Conservation (phyloP, 2,113 vertebrate genomes). For the Saimiri boliviensis region DNA sequence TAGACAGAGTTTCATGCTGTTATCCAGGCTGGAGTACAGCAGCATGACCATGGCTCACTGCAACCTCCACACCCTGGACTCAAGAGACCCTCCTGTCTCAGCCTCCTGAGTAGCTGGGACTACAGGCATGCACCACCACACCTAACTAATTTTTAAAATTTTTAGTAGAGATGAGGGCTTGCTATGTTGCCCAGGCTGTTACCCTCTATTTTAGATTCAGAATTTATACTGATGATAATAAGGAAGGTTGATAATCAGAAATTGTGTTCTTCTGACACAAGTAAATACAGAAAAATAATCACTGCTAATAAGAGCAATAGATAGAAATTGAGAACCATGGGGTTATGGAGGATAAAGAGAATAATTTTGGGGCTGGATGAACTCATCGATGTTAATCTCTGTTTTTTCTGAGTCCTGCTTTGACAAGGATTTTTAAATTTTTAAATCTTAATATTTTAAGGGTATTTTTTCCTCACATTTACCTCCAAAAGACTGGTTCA, state of each 20-base stretch:
- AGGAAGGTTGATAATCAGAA: conserved; percentile 17
- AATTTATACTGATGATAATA: conserved; percentile 48
- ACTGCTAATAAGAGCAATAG: neutral
- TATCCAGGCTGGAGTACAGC: too few species aligned
- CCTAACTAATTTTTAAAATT: too few species aligned
- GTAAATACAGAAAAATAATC: neutral
- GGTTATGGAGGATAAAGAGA: neutral
- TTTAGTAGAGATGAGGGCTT: too few species aligned
- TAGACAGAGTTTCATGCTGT: too few species aligned
- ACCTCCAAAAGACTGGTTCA: neutral
- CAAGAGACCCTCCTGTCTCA: too few species aligned
- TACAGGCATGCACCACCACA: rapidly evolving
- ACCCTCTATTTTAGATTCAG: neutral
- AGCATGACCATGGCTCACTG: too few species aligned
- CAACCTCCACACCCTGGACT: too few species aligned
- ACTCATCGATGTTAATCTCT: neutral
- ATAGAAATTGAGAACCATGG: neutral
- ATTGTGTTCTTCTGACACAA: neutral
- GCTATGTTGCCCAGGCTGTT: neutral
- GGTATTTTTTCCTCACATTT: neutral
- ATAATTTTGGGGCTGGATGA: neutral
- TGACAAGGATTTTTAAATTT: neutral
- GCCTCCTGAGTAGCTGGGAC: too few species aligned
- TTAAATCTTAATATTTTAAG: conserved; percentile 21
- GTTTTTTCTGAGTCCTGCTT: neutral